A percentile compares a stretch with the other conserved stretches of the same genome.
Evolutionary conservation across 2,797 vertebrate species (phyloP).

Genomic region (Syngnathus rostellatus): DNA sequence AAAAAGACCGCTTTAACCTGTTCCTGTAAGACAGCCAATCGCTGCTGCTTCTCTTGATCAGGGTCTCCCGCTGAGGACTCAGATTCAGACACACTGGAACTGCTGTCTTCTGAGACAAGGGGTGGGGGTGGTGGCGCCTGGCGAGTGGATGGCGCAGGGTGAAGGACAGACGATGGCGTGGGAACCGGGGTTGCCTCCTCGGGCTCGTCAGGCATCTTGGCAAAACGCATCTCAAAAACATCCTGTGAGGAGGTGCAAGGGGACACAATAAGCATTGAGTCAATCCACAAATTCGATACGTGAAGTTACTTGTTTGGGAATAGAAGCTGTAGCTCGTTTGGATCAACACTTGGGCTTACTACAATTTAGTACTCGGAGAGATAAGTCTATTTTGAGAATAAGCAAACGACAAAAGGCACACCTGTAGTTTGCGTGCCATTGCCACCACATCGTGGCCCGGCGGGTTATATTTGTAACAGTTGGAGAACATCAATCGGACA

Average conservation of each 20-base stretch:
- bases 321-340: too few species aligned
- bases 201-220: conserved; percentile 88
- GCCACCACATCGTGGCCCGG: conserved; percentile 88
- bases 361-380: neutral
- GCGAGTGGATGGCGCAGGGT: conserved; percentile 74
- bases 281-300: too few species aligned
- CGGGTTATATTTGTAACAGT: conserved; percentile 95
- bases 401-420: conserved; percentile 35
- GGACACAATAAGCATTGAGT: too few species aligned
- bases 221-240: conserved; percentile 92
- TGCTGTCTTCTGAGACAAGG: conserved; percentile 73
- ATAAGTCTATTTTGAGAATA: neutral
- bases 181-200: conserved; percentile 74
- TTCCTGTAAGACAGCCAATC: conserved; percentile 87
- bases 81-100: conserved; percentile 81
- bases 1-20: conserved; percentile 69
- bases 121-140: conserved; percentile 70
- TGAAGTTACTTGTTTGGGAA: too few species aligned
- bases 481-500: conserved; percentile 91
- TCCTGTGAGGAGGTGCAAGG: conserved; percentile 60
- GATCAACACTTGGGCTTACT: neutral
- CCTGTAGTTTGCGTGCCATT: conserved; percentile 90
- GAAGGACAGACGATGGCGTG: conserved; percentile 75
- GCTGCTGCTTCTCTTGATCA: conserved; percentile 83
- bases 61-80: conserved; percentile 83